phyloP scores from a whole-genome alignment of 2,888 invertebrate species.

The Drosophila quinaria region DNA sequence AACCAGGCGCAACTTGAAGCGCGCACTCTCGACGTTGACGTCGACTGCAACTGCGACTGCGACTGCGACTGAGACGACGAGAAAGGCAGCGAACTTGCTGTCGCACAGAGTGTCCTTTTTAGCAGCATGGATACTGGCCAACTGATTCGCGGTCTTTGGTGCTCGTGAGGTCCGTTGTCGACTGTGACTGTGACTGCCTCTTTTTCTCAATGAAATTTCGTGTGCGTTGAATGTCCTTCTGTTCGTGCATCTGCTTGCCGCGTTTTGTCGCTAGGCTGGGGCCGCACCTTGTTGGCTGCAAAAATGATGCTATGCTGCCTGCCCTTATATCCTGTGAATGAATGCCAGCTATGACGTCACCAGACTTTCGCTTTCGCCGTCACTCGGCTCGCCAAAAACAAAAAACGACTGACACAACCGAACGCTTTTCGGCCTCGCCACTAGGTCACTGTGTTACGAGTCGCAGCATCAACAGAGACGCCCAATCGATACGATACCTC shows the following conservation, averaged over 20 bases:
- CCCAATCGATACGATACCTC: slow-evolving; percentile 47
- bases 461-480: slow-evolving; percentile 48
- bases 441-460: slow-evolving; percentile 86
- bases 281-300: slow-evolving; percentile 44
- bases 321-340: slow-evolving; percentile 82
- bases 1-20: slow-evolving; percentile 71
- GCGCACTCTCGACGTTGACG: slow-evolving; percentile 39
- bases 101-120: slow-evolving; percentile 67
- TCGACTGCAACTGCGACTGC: slow-evolving; percentile 40
- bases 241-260: slow-evolving; percentile 3
- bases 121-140: slow-evolving; percentile 38
- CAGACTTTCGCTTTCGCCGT: slow-evolving; percentile 43
- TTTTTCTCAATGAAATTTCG: slow-evolving; percentile 72
- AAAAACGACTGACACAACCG: slow-evolving; percentile 10
- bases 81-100: slow-evolving; percentile 23
- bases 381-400: slow-evolving; percentile 7
- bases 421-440: slow-evolving; percentile 62
- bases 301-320: slow-evolving; percentile 21
- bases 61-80: slow-evolving; percentile 31
- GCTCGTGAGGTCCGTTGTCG: slow-evolving; percentile 11
- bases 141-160: slow-evolving; percentile 10
- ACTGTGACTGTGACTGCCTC: slow-evolving; percentile 8
- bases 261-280: slow-evolving; percentile 1
- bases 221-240: slow-evolving; percentile 36
- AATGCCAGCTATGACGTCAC: slow-evolving; percentile 84